A percentile compares a stretch with the other conserved stretches of the same genome.
These are phyloP conservation scores for Macquaria ambigua DNA, from an alignment of 2,113 vertebrate species.

Conservation along the genomic window DNA sequence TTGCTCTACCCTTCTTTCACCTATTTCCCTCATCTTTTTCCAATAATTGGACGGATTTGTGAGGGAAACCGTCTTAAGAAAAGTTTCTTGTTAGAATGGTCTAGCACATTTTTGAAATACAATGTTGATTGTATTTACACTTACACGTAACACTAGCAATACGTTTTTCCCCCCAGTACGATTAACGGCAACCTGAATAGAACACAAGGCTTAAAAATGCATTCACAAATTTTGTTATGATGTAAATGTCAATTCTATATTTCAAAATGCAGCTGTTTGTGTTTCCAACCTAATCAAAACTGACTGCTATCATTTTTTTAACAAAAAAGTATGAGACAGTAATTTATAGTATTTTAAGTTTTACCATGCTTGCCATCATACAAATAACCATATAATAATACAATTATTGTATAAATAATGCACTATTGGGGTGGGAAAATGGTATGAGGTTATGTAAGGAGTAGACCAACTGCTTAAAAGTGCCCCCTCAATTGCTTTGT, in stretches of 20 bases:
- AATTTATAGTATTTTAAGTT: background rate
- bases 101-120: background rate
- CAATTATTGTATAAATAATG: no score
- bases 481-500: background rate
- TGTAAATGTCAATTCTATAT: background rate
- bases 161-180: background rate
- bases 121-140: background rate
- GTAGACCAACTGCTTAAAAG: background rate
- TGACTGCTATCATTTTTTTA: background rate
- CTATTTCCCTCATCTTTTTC: constrained; percentile 32
- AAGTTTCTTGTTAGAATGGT: constrained; percentile 29
- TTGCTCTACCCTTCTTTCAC: constrained; percentile 22
- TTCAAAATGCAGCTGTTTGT: background rate
- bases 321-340: background rate
- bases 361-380: background rate
- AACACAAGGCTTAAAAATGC: background rate
- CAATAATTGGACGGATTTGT: constrained; percentile 46
- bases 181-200: background rate
- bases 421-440: no score
- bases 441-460: background rate
- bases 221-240: background rate
- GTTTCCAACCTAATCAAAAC: background rate
- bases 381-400: background rate
- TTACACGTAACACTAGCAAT: background rate
- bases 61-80: constrained; percentile 1